Base-by-base conservation (phyloP, 1,140 invertebrate species). In the Stegodyphus dumicola region DNA sequence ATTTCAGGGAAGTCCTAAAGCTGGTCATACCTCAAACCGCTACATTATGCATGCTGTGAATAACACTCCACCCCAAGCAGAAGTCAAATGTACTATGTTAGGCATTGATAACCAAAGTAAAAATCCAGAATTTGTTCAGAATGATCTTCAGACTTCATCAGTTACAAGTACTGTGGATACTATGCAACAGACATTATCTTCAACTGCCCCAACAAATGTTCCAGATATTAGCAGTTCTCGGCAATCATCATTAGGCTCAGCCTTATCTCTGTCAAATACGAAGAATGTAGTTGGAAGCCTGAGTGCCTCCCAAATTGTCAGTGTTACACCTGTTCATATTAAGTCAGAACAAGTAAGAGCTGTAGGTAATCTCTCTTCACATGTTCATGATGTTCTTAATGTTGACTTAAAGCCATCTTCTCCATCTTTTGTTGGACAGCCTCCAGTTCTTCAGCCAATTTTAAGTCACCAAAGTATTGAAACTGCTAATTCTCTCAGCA, bases 221-320 rank as follows among this genome's bases (percentile, higher is more conserved):
- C 83, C 33, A 56, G 83, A 85, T 52, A 13, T 71, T 52, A 64
- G 49, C 33, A 78, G 49, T 64, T 86, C 86, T 10, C 18, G 86
- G 11, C 86, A 83, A 60, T 76, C 87, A 17, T 67, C 86, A 6
- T 56, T 75, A 17, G 69, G 86, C 7, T 77, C 81, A 33, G 76
- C 15, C 18, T 74, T 80, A n/a, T 56, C 77, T 17, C 77, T 88
- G 48, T 73, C 87, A n/a, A 86, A 69, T 66, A 33, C 87, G 11
- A 88, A 88, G 66, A 84, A 74, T 70, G 77, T 86, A n/a, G 65
- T 88, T 51, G 87, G 87, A 15, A 88, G 86, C 74, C 54, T 87
- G 11, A 87, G 71, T 83, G 87, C 80, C 11, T 71, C 87, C 76
- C 87, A 88, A n/a, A 87, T 88, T 70, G 86, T 88, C n/a, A 85